Evolutionary conservation across 2,797 vertebrate genomes (phyloP), one percentile per base, ranked within the genome.

Genomic region (Acipenser oxyrinchus): DNA sequence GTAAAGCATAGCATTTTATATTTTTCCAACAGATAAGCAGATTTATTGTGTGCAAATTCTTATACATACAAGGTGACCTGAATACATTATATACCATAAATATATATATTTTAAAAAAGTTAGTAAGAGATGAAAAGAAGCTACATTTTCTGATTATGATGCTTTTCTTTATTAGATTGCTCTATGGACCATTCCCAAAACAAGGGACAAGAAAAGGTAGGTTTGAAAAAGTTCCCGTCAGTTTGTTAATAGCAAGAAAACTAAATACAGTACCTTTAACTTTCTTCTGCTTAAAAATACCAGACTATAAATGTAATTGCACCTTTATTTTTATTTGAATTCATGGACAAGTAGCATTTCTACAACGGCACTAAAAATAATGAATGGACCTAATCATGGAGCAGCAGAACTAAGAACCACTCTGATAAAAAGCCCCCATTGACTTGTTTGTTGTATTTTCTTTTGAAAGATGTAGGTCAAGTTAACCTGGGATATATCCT

Each of bases 1-100:
- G 76, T 79, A 75, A 57, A 15, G 23, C 10, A 48, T 10, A 48
- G n/a, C 11, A 48, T 12, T 11, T 6, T 11, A 9, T 55, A 12
- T 53, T 65, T 23, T 37, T 37, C 23, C 23, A 37, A 37, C 23
- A 37, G 51, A 12, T 48, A 52, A 59, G 8, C 12, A 58, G 62
- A 64, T 49, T 63, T 68, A 52, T 63, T 15, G 10, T 49, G 13
- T 57, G 11, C 49, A 48, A 48, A 65, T 64, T 8, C 8, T 13
- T 23, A 51, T 63, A 60, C 37, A 18, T 48, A 12, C 49, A 23
- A 48, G 10, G 15, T 60, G 9, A 8, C n/a, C 60, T n/a, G 60
- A 12, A 10, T n/a, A n/a, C n/a, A n/a, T 23, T 64, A 12, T 64
- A 48, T 53, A 12, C 13, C 13, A 58, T 58, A 7, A 2, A 12